Evolutionary conservation across 2,113 vertebrate species (phyloP).

Genomic region (Sitta europaea): DNA sequence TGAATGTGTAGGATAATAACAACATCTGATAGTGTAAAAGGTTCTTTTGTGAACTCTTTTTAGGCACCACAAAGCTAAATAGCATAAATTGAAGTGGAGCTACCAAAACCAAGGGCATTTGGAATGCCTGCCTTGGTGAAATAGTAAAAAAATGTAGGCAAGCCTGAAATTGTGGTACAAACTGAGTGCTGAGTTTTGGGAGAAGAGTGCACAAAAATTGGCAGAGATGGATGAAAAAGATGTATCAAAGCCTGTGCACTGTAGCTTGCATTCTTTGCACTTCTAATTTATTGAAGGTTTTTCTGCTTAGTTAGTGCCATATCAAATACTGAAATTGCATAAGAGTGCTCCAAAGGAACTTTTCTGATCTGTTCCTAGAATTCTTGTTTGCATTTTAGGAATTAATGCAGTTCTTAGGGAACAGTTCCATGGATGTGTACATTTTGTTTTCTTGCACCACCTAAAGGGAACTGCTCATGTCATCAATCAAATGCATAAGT

Average conservation of each 20-base stretch:
- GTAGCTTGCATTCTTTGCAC: neutral
- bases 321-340: neutral
- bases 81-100: neutral
- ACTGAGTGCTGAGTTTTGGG: neutral
- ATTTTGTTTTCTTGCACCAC: neutral
- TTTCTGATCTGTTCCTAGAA: neutral
- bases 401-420: neutral
- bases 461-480: neutral
- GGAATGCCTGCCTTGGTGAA: neutral
- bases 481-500: neutral
- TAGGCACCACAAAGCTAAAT: neutral
- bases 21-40: neutral
- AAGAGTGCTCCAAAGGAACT: neutral
- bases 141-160: neutral
- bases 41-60: neutral
- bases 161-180: neutral
- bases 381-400: neutral
- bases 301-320: neutral
- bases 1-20: neutral
- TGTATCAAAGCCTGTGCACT: neutral
- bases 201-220: neutral
- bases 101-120: neutral
- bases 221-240: neutral
- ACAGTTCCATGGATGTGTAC: rapidly evolving
- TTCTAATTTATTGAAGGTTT: neutral